phyloP scores from a whole-genome alignment of 2,113 vertebrate genomes.

The Neopipo cinnamomea region DNA sequence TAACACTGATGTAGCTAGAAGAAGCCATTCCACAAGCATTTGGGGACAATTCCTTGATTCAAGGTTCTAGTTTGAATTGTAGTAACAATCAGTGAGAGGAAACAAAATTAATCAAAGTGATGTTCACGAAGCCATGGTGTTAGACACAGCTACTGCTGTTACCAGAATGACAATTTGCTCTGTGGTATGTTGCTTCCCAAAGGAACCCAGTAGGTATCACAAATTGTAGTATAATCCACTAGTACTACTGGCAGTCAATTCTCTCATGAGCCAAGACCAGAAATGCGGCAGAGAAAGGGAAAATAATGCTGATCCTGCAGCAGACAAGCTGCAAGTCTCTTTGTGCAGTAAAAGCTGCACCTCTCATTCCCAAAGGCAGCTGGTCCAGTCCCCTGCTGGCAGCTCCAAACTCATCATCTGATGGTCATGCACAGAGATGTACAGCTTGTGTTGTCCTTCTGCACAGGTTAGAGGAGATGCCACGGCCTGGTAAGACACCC shows the following conservation, averaged over 20 bases:
- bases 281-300: background rate
- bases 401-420: background rate
- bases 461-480: background rate
- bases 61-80: background rate
- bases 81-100: background rate
- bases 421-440: background rate
- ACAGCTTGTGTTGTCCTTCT: background rate
- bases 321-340: background rate
- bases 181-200: background rate
- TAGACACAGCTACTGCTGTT: background rate
- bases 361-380: background rate
- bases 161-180: background rate
- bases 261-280: background rate
- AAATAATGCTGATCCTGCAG: rapidly evolving
- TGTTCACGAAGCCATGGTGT: background rate
- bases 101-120: background rate
- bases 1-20: background rate
- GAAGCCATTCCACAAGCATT: background rate
- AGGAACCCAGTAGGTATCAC: background rate
- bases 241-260: background rate
- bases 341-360: background rate
- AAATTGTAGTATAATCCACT: background rate
- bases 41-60: background rate
- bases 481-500: rapidly evolving
- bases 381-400: background rate